Evolutionary conservation across 2,113 vertebrate species (phyloP).

Genomic region (Delphinapterus leucas): DNA sequence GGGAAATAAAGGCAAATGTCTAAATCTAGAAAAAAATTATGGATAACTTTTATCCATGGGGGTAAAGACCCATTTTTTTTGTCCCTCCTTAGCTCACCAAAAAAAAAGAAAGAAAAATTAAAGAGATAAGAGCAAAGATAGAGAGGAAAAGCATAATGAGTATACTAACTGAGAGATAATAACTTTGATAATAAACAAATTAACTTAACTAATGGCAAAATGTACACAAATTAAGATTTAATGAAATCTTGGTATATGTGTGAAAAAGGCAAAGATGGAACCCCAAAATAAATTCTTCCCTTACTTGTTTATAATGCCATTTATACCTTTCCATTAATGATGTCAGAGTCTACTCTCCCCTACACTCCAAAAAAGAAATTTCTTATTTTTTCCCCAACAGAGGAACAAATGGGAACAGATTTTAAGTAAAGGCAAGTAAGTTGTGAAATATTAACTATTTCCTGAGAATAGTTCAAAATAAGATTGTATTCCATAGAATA

Average conservation of each 20-base stretch:
- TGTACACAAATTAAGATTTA: not conserved
- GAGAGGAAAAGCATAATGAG: not conserved
- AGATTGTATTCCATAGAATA: not conserved
- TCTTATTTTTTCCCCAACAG: not conserved
- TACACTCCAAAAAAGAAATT: not conserved
- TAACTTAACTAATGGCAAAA: not conserved
- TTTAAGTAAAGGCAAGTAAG: not conserved
- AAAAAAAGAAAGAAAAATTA: not conserved
- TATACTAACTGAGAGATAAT: not conserved
- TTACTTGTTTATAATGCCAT: not conserved
- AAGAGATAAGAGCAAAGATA: not conserved
- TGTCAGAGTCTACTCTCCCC: not conserved
- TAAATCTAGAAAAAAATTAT: not conserved
- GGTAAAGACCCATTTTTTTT: not conserved
- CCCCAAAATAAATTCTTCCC: not conserved
- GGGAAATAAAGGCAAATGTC: not conserved
- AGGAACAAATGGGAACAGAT: not conserved
- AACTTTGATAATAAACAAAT: not conserved
- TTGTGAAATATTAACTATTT: not conserved
- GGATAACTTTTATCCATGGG: not conserved
- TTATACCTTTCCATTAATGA: not conserved
- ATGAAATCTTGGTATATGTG: not conserved
- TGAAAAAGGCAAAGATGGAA: not conserved
- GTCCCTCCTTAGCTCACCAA: not conserved
- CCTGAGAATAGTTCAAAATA: not conserved